phyloP scores from a whole-genome alignment of 2,797 vertebrate species.

The Pseudomugil gertrudae region DNA sequence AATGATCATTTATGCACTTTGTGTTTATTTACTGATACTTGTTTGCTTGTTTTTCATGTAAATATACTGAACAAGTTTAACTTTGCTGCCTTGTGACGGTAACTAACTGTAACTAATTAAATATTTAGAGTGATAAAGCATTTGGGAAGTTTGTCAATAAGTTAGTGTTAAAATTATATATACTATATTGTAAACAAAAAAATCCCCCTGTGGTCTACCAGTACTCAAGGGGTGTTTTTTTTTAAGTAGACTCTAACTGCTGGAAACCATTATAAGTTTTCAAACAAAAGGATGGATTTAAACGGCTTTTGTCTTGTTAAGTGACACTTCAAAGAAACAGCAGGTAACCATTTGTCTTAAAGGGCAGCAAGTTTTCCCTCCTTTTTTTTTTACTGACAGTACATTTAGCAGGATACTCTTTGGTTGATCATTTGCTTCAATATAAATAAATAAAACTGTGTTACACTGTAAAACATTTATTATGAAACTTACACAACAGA shows the following conservation, averaged over 20 bases:
- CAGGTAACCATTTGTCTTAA: constrained; percentile 72
- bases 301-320: constrained; percentile 76
- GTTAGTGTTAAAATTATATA: background rate
- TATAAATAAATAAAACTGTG: background rate
- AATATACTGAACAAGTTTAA: no score
- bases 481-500: constrained; percentile 14
- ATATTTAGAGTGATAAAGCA: background rate
- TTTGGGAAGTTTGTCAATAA: background rate
- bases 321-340: constrained; percentile 71
- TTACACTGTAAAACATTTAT: constrained; percentile 46
- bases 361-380: constrained; percentile 69
- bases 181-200: background rate
- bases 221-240: no score
- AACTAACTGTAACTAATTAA: background rate
- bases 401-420: constrained; percentile 8
- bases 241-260: constrained; percentile 14
- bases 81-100: background rate
- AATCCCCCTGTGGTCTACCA: background rate
- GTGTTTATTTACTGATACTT: no score
- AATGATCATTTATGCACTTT: no score
- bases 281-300: constrained; percentile 53
- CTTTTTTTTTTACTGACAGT: constrained; percentile 59
- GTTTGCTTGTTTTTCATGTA: no score
- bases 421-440: constrained; percentile 1
- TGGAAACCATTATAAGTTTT: constrained; percentile 17